Conservation (phyloP, 2,797 vertebrate species). For the Premnoplex brunnescens region DNA sequence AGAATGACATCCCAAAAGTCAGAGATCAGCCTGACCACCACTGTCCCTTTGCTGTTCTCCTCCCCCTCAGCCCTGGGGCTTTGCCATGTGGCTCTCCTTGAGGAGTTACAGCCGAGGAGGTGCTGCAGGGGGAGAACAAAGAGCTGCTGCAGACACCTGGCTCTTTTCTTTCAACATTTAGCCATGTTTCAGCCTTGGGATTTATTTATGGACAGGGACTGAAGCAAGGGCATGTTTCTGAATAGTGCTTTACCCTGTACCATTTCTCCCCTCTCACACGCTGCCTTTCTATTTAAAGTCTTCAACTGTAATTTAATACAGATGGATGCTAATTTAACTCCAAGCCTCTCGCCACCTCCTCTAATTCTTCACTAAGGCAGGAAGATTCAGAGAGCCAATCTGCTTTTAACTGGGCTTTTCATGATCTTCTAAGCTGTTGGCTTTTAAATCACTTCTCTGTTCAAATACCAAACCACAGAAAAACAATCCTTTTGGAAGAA, state of each 20-base stretch:
- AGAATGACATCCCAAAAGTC: background rate
- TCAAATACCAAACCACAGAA: background rate
- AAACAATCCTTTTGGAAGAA: background rate
- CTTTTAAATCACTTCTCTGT: constrained; percentile 31
- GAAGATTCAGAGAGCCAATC: constrained; percentile 21
- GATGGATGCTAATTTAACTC: constrained; percentile 57
- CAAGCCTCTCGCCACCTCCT: constrained; percentile 48
- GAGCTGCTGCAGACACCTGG: background rate
- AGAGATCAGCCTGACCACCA: background rate
- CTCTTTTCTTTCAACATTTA: background rate
- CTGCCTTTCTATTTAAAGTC: constrained; percentile 51
- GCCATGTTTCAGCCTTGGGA: background rate
- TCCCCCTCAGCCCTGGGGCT: background rate
- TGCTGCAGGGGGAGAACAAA: background rate
- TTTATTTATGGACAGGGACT: constrained; percentile 39
- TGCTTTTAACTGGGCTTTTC: constrained; percentile 29
- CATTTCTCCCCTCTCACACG: constrained; percentile 4
- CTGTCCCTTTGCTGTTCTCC: rapidly evolving
- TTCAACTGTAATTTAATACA: constrained; percentile 41
- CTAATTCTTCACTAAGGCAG: constrained; percentile 41
- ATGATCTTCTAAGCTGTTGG: constrained; percentile 23
- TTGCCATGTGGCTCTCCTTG: background rate
- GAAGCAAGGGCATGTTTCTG: constrained; percentile 41
- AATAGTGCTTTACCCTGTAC: constrained; percentile 9
- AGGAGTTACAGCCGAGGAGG: background rate